Evolutionary conservation across 2,888 invertebrate species (phyloP).

Genomic region (Trypoxylon attenuatum): DNA sequence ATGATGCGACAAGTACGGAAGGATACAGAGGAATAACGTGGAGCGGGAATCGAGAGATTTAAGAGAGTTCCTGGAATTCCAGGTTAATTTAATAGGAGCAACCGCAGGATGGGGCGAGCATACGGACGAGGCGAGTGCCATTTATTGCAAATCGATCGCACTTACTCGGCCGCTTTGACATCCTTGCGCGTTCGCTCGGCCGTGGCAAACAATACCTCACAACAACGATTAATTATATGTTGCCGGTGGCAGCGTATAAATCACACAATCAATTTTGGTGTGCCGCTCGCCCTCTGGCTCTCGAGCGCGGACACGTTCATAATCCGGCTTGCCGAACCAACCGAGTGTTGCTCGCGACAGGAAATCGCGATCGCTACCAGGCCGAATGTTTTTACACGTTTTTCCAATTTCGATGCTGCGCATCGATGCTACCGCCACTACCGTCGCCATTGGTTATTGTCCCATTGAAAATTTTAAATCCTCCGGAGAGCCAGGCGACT

Average conservation of each 20-base stretch:
- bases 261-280: slow-evolving; percentile 44
- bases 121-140: slow-evolving; percentile 46
- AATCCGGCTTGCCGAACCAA: slow-evolving; percentile 13
- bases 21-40: too few species aligned
- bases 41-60: too few species aligned
- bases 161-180: slow-evolving; percentile 52
- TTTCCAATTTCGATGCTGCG: neutral
- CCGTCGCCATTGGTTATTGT: neutral
- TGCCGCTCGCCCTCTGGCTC: slow-evolving; percentile 5
- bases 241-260: slow-evolving; percentile 68
- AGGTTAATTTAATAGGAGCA: slow-evolving; percentile 62
- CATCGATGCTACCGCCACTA: neutral
- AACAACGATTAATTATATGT: slow-evolving; percentile 69
- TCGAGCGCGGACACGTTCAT: slow-evolving; percentile 22
- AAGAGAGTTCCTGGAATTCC: slow-evolving; percentile 38
- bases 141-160: slow-evolving; percentile 69
- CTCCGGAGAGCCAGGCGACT: neutral
- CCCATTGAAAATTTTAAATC: neutral
- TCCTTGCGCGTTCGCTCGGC: slow-evolving; percentile 21
- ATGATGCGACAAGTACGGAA: too few species aligned
- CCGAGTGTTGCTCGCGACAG: neutral
- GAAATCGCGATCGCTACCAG: neutral
- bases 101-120: slow-evolving; percentile 56
- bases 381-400: slow-evolving; percentile 6
- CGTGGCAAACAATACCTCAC: slow-evolving; percentile 62